phyloP scores from a whole-genome alignment of 1,140 invertebrate species.

The Mactra quadrangularis region DNA sequence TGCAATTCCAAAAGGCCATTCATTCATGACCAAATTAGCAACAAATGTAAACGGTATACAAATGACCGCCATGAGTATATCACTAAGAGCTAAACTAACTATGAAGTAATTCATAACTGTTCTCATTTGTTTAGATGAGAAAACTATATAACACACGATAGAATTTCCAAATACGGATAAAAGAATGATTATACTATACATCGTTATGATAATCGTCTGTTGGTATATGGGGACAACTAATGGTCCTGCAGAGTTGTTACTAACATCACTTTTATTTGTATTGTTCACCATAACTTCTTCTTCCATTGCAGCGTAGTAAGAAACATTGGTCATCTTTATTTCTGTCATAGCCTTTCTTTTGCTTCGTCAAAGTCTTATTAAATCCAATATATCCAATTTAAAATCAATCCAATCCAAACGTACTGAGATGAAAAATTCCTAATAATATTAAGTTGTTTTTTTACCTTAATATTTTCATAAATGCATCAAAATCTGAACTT shows the following conservation, averaged over 20 bases:
- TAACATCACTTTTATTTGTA: too few relatives aligned
- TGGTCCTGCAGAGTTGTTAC: constrained; percentile 4
- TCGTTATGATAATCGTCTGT: constrained; percentile 75
- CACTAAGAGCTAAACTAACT: constrained; percentile 96
- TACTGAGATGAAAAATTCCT: too few relatives aligned
- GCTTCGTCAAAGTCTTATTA: too few relatives aligned
- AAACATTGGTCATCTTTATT: too few relatives aligned
- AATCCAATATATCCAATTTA: too few relatives aligned
- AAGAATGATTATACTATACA: constrained; percentile 76
- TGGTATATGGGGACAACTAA: constrained; percentile 66
- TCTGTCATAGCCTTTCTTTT: too few relatives aligned
- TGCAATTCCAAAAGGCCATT: constrained; percentile 95
- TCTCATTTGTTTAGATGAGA: constrained; percentile 92
- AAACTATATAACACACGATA: constrained; percentile 94
- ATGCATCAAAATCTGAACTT: too few relatives aligned
- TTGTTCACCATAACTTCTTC: too few relatives aligned
- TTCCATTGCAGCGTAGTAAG: too few relatives aligned
- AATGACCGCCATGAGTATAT: constrained; percentile 96
- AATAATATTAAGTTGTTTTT: too few relatives aligned
- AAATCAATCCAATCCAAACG: too few relatives aligned
- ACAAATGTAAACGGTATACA: constrained; percentile 97
- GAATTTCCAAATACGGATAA: constrained; percentile 91
- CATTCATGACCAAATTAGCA: constrained; percentile 92
- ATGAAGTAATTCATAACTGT: constrained; percentile 99
- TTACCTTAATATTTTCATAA: too few relatives aligned